Conservation (phyloP, 2,113 vertebrate species). For the Tetraodon nigroviridis region DNA sequence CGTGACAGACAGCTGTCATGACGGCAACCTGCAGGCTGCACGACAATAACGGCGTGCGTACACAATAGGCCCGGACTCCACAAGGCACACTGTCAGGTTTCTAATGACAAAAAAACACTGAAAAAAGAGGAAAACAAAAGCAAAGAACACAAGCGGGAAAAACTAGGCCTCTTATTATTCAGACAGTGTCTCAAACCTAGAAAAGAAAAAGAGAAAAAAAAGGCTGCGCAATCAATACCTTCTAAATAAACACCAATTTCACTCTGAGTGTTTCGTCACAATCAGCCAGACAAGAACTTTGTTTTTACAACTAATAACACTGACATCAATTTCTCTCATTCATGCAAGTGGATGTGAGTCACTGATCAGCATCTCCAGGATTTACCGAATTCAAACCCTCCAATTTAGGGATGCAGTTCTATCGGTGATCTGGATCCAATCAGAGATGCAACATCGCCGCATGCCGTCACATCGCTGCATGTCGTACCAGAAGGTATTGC, state of each 20-base stretch:
- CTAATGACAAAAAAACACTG: not conserved
- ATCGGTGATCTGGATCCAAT: too few relatives aligned
- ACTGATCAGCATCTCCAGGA: not conserved
- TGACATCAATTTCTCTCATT: not conserved
- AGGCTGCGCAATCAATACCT: not conserved
- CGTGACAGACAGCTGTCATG: constrained; percentile 25
- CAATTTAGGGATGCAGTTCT: too few relatives aligned
- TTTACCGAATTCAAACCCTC: too few relatives aligned
- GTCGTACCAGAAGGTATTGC: too few relatives aligned
- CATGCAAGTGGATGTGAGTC: not conserved
- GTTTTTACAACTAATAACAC: not conserved
- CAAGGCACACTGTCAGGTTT: constrained; percentile 7
- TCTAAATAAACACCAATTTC: not conserved
- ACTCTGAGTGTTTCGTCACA: not conserved
- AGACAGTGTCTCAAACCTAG: not conserved
- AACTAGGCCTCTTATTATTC: not conserved
- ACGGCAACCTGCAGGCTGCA: not conserved
- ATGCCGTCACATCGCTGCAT: too few relatives aligned
- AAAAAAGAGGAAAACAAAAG: not conserved
- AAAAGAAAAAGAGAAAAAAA: not conserved
- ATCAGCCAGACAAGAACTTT: not conserved
- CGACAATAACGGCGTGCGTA: not conserved
- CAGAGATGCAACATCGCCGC: too few relatives aligned
- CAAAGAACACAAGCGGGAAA: not conserved
- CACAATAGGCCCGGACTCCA: not conserved